Percentiles rank a stretch among this genome's conserved stretches.
phyloP scores from a whole-genome alignment of 2,888 invertebrate species.

The Tinea trinotella region DNA sequence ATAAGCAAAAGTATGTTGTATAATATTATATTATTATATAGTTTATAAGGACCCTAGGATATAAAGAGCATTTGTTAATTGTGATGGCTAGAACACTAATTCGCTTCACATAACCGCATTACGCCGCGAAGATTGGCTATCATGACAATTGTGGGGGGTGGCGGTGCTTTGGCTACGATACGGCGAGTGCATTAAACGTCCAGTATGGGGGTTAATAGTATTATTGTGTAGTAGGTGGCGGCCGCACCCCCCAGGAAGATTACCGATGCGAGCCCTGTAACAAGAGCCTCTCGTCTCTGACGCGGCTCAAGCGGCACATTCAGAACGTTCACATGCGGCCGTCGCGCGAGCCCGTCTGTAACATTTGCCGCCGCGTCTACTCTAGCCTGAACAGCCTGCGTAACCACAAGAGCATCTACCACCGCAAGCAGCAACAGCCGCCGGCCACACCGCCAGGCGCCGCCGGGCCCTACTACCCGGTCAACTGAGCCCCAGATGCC shows the following conservation, averaged over 20 bases:
- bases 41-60: too few species aligned
- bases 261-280: slow-evolving; percentile 94
- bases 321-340: slow-evolving; percentile 94
- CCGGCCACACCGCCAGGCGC: slow-evolving; percentile 33
- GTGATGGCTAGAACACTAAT: slow-evolving; percentile 44
- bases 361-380: slow-evolving; percentile 93
- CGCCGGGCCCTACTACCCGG: slow-evolving; percentile 56
- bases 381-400: slow-evolving; percentile 91
- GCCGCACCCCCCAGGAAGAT: slow-evolving; percentile 86
- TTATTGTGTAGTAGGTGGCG: slow-evolving; percentile 78
- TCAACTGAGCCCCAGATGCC: slow-evolving; percentile 53
- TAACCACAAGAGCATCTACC: slow-evolving; percentile 95
- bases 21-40: too few species aligned
- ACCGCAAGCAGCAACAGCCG: slow-evolving; percentile 84
- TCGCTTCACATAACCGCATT: slow-evolving; percentile 45
- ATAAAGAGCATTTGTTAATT: slow-evolving; percentile 3
- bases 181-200: slow-evolving; percentile 68
- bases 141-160: slow-evolving; percentile 51
- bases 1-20: slow-evolving; percentile 1
- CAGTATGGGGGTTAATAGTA: slow-evolving; percentile 70
- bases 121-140: slow-evolving; percentile 41
- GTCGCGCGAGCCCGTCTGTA: slow-evolving; percentile 91
- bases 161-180: slow-evolving; percentile 70
- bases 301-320: slow-evolving; percentile 91
- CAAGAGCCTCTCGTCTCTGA: slow-evolving; percentile 89